Evolutionary conservation across 2,113 vertebrate genomes (phyloP).

Genomic region (Syngnathus typhle): DNA sequence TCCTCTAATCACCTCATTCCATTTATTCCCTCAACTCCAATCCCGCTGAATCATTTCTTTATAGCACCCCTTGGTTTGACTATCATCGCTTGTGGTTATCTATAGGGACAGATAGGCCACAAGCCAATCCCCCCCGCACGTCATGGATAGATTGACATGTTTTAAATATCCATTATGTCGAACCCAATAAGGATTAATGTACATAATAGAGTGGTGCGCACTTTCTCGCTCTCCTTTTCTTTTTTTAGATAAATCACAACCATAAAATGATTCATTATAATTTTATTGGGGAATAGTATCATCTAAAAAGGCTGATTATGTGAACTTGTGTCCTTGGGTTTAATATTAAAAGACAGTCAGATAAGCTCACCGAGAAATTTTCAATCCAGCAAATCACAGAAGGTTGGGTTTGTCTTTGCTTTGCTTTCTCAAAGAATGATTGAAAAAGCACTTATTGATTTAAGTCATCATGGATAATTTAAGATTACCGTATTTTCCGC

Average conservation of each 20-base stretch:
- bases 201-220: constrained; percentile 20
- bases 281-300: constrained; percentile 32
- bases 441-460: background rate
- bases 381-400: too few relatives aligned
- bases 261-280: constrained; percentile 37
- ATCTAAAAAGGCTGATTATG: constrained; percentile 9
- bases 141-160: constrained; percentile 28
- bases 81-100: constrained; percentile 55
- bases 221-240: too few relatives aligned
- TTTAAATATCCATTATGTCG: constrained; percentile 29
- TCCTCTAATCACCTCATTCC: constrained; percentile 25
- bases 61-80: constrained; percentile 25
- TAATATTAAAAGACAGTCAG: background rate
- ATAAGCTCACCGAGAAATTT: too few relatives aligned
- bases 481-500: background rate
- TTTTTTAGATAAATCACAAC: constrained; percentile 19
- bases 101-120: constrained; percentile 41
- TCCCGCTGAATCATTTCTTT: constrained; percentile 43
- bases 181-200: constrained; percentile 41
- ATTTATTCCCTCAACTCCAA: constrained; percentile 48
- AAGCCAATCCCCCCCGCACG: constrained; percentile 27
- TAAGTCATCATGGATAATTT: background rate
- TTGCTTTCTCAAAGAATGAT: constrained; percentile 8
- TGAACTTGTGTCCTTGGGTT: constrained; percentile 7
- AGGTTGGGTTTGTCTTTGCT: background rate